Base-by-base conservation (phyloP, 2,797 vertebrate genomes). In the Silurus lanzhouensis region DNA sequence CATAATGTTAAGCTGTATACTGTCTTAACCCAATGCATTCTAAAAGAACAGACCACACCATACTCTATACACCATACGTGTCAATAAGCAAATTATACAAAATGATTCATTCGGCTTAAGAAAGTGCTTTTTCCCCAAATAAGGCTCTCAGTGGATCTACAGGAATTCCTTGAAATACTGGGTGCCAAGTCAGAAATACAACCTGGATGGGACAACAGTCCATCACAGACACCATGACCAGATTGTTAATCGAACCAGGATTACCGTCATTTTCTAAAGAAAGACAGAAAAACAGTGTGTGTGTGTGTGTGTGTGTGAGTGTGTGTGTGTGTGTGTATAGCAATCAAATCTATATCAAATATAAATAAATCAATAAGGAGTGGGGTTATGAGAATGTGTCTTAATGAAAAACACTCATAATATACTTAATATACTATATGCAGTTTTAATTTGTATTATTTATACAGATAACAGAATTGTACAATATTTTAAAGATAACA, bases 1-100 rank as follows among this genome's bases (percentile, higher is more conserved):
- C 88, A 89, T 90, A 15, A 52, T 82, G 88, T 38, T 38, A 38
- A 38, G 38, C 55, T 38, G 2, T 77, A 20, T 58, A 44, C 10
- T 77, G 74, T n/a, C 58, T 57, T 60, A 60, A 77, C 57, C 27
- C 57, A 6, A 38, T 38, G 57, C 27, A 38, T 38, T 77, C 31
- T 12, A 60, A 44, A 60, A 10, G 7, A 17, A 15, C n/a, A 76
- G 6, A 58, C 58, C 13, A 58, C 7, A 58, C 15, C 25, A 57
- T 19, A 27, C 14, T 75, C 13, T 52, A 75, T 55, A 48, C 48
- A 6, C 9, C 9, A 48, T 25, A 75, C 10, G 27, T 19, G 5
- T 57, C 25, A 38, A 38, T 22, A 60, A 38, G 60, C 13, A 55
- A 17, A 55, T 25, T 25, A 71, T 22, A 22, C 72, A 75, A 55